Base-by-base conservation (phyloP, 2,113 vertebrate species). In the Ammodramus savannarum region DNA sequence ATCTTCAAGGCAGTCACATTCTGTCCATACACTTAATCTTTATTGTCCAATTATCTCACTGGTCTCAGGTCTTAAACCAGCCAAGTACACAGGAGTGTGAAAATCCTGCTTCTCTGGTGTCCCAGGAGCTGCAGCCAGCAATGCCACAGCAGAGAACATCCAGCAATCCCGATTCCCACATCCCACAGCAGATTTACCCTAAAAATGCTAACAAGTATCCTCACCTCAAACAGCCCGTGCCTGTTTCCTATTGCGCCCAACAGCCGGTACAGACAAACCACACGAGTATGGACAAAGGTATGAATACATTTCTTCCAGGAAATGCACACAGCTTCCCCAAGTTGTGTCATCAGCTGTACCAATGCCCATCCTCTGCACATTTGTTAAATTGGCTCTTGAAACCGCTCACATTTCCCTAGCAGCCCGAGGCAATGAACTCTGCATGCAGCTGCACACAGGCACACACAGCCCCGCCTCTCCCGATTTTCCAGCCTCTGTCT, bases 331-430 rank as follows among this genome's bases (percentile, higher is more conserved):
- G 67, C 29, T 48, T 76, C 54, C 59, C 46, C 39, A 76, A 65
- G 41, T 51, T 74, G 51, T 58, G 73, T 84, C 68, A 80, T 54
- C 76, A 74, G 84, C 73, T 89, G 79, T 21, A 85, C 51, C 68
- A 21, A 34, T 49, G 68, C 84, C 51, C 76, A 80, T 44, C 44
- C 77, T 91, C 85, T 81, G 85, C 77, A 41, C 55, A 58, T 41
- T 80, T 83, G 38, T 77, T 91, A 55, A 84, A 94, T 3, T 62
- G 73, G 76, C 44, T 80, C 51, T 66, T 86, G 86, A 90, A 88
- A 80, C n/a, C 34, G 44, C 46, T 76, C 59, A 16, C 38, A 62
- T 66, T 86, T 92, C 68, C 76, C 84, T 32, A 92, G 46, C 22
- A 80, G 65, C 91, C 63, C 0, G 0, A 66, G 80, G 86, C 65